These are phyloP conservation scores for Mystacornis crossleyi DNA, from an alignment of 2,113 vertebrate genomes.

Conservation along the genomic window DNA sequence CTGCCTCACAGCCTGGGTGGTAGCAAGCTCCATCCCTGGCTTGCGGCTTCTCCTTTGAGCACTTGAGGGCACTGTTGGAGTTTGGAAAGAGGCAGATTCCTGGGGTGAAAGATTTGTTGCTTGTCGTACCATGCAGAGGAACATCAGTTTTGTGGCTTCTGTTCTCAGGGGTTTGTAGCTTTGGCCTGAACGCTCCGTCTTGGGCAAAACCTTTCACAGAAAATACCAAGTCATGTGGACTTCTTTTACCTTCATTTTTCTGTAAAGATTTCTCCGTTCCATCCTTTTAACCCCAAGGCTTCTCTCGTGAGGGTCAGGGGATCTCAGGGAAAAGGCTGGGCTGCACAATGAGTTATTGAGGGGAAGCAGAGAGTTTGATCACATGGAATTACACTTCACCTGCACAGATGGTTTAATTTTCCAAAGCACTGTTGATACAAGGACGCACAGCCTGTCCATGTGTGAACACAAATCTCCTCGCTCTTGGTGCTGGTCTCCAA, in stretches of 20 bases:
- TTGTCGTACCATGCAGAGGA: fast-evolving
- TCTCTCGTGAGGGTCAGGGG: background rate
- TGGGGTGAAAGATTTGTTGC: background rate
- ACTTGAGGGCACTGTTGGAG: constrained; percentile 65
- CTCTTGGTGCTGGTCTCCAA: background rate
- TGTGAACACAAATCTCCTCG: background rate
- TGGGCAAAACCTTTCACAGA: background rate
- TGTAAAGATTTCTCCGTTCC: background rate
- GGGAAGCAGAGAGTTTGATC: background rate
- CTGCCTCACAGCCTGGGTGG: background rate
- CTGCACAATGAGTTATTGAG: background rate
- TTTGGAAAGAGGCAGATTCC: background rate
- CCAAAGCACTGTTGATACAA: background rate
- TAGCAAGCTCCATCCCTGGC: background rate
- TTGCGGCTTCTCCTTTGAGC: background rate
- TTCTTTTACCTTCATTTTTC: background rate
- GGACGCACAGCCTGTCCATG: background rate
- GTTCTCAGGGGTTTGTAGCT: background rate
- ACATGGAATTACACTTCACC: background rate
- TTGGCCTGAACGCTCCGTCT: fast-evolving
- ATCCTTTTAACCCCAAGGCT: background rate
- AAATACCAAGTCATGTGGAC: background rate
- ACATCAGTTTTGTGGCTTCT: background rate
- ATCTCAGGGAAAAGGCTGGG: background rate
- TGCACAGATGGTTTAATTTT: background rate